These are phyloP conservation scores for Tetramorium parvispinum DNA, from an alignment of 1,140 invertebrate genomes.

Conservation along the genomic window DNA sequence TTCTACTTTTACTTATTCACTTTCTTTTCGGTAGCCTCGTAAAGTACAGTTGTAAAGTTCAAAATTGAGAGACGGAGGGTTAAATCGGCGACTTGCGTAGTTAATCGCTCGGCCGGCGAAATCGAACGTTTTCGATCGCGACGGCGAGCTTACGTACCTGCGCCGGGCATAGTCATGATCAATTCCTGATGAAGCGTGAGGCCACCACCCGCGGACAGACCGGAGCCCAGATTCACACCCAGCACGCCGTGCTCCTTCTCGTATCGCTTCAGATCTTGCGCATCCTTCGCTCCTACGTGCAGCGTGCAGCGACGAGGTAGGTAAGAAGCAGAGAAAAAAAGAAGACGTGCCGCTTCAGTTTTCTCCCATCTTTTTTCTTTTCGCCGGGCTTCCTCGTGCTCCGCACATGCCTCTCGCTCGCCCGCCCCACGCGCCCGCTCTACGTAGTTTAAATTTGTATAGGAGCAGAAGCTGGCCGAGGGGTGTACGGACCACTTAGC, in stretches of 20 bases:
- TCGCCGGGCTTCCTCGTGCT: slow-evolving; percentile 46
- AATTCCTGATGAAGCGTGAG: slow-evolving; percentile 84
- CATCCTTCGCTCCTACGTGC: slow-evolving; percentile 82
- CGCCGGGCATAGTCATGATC: slow-evolving; percentile 84
- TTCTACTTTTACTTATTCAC: neutral
- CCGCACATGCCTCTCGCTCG: slow-evolving; percentile 38
- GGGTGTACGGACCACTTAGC: slow-evolving; percentile 83
- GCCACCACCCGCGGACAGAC: slow-evolving; percentile 82
- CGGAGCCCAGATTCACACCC: slow-evolving; percentile 83
- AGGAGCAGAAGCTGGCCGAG: slow-evolving; percentile 83
- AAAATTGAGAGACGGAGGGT: neutral
- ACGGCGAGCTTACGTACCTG: slow-evolving; percentile 70
- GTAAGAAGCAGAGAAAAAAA: slow-evolving; percentile 60
- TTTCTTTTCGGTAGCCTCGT: neutral
- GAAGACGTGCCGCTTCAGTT: slow-evolving; percentile 66
- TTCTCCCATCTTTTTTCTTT: slow-evolving; percentile 54
- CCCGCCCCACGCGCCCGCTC: slow-evolving; percentile 57
- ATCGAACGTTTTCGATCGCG: neutral
- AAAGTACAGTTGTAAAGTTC: neutral
- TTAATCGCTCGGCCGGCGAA: neutral
- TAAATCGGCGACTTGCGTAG: neutral
- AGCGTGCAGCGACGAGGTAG: slow-evolving; percentile 3
- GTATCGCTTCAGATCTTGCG: slow-evolving; percentile 84
- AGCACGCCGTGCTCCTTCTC: slow-evolving; percentile 85
- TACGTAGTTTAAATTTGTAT: slow-evolving; percentile 85